A percentile compares a stretch with the other conserved stretches of the same genome.
Conservation (phyloP, 2,888 invertebrate species). For the Bellardia bayeri region DNA sequence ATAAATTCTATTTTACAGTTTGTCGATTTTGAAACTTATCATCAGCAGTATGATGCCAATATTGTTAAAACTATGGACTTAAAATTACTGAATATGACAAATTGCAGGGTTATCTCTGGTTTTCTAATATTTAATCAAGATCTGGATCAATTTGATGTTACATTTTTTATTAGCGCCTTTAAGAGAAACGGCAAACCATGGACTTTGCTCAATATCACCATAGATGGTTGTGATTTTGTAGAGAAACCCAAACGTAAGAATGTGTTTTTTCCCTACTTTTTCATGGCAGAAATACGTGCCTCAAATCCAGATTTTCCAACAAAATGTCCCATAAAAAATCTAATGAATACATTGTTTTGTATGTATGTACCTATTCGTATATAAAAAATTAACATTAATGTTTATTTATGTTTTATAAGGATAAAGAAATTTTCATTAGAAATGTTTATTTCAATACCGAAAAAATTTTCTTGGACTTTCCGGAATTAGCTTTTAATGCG, state of each 20-base stretch:
- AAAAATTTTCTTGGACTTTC: neutral
- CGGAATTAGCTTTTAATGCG: neutral
- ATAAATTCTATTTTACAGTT: neutral
- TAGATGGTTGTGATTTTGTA: constrained; percentile 24
- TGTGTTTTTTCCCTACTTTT: neutral
- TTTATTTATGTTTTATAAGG: constrained; percentile 1
- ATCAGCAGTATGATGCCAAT: neutral
- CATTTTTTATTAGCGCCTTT: neutral
- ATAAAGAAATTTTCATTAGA: neutral
- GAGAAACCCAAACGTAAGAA: neutral
- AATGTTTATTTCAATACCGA: neutral
- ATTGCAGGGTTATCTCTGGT: neutral
- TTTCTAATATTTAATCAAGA: neutral
- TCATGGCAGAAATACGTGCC: neutral
- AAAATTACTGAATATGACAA: neutral
- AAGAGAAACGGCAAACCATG: neutral
- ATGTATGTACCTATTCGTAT: no score
- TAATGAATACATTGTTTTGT: no score
- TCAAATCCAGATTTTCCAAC: neutral
- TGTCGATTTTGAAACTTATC: neutral
- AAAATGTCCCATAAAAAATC: no score
- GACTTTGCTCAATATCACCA: constrained; percentile 1
- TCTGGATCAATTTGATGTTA: neutral
- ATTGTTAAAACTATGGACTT: neutral
- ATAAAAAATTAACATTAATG: no score